Evolutionary conservation across 2,888 invertebrate species (phyloP).

Genomic region (Schizaphis graminum): DNA sequence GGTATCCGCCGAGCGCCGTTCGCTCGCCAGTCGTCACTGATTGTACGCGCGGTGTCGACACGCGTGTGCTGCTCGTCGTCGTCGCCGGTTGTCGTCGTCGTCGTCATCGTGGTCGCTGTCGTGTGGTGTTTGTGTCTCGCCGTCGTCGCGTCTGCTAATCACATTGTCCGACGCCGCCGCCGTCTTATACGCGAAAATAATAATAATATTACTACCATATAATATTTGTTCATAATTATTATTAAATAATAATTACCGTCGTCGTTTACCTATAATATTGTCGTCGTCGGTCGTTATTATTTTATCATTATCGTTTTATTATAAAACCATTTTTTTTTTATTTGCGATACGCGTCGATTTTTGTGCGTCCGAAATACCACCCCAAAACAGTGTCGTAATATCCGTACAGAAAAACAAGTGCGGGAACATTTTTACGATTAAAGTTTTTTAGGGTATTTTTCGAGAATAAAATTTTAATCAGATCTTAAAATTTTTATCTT

Average conservation of each 20-base stretch:
- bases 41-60: conserved; percentile 65
- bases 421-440: conserved; percentile 16
- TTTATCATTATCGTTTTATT: neutral
- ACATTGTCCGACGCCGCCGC: conserved; percentile 43
- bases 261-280: neutral
- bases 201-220: neutral
- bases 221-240: neutral
- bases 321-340: neutral
- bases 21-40: conserved; percentile 65
- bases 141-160: conserved; percentile 36
- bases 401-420: neutral
- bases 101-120: conserved; percentile 18
- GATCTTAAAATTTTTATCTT: neutral
- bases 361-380: neutral
- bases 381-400: neutral
- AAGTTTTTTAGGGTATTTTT: neutral
- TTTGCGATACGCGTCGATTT: neutral
- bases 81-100: conserved; percentile 48
- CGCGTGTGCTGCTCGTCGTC: conserved; percentile 61
- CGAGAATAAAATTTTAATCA: neutral
- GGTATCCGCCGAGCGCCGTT: conserved; percentile 53
- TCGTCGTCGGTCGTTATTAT: neutral
- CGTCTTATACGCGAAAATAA: neutral
- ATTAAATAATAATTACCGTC: neutral
- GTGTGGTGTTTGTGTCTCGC: conserved; percentile 43